Base-by-base conservation (phyloP, 2,888 invertebrate genomes). In the Drosophila neonasuta region DNA sequence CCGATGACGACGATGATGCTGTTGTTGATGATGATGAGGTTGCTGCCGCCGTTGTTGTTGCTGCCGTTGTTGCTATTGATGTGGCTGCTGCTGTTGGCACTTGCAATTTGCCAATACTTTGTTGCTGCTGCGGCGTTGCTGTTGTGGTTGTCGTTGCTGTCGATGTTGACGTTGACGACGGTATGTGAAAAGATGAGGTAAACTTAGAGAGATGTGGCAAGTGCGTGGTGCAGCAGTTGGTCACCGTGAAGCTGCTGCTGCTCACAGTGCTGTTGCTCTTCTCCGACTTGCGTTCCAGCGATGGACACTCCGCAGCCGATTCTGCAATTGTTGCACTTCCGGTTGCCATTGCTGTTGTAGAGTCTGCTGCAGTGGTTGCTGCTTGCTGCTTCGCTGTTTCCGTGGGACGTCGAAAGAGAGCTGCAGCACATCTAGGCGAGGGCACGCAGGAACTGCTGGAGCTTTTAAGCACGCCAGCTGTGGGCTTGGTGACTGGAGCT, bases 371-470 rank as follows among this genome's bases (percentile, higher is more conserved):
- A 32, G 87, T 89, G 89, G 89, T 9, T 59, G 48, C 13, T 6
- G 11, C 45, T 44, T 34, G 6, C 39, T 59, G 68, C 29, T 68
- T 66, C 2, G 36, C 32, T 9, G 41, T 11, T 11, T 86, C 87
- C 10, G 74, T 62, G 2, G 88, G 84, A 6, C 85, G 79, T 0
- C 87, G 82, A 50, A 87, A 84, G 1, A 88, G 67, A 2, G 82
- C 67, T 9, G 82, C 66, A 13, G 73, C 74, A 64, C 84, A 87
- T 3, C 79, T 69, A 0, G 86, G 86, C 15, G 80, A 86, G 0
- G 88, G 88, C 49, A 91, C 89, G 80, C 90, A 90, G 60, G 90
- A 90, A 77, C 91, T 91, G 64, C 91, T 91, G 9, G 89, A 88
- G 70, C 91, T 91, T 62, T 91, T 91, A 2, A 88, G 62, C 0